Conservation (phyloP, 2,888 invertebrate genomes). For the Andrena hattorfiana region DNA sequence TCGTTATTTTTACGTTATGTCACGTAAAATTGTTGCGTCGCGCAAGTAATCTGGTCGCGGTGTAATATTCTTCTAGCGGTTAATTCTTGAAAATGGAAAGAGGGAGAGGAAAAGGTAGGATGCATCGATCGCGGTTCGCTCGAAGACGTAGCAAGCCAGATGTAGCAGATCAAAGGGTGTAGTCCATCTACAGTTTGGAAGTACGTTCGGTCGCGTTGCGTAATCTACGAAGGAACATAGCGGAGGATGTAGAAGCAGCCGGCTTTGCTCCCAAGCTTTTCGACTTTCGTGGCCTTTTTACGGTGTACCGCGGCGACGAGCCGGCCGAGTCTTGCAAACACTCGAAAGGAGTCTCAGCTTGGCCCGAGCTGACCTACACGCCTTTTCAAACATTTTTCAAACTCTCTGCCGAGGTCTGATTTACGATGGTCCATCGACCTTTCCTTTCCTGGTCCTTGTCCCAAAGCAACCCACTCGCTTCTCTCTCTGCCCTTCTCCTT, state of each 20-base stretch:
- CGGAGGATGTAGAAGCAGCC: neutral
- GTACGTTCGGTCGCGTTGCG: conserved; percentile 52
- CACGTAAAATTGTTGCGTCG: too few relatives aligned
- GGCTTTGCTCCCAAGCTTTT: conserved; percentile 52
- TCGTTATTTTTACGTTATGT: too few relatives aligned
- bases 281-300: conserved; percentile 45
- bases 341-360: conserved; percentile 62
- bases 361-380: conserved; percentile 32
- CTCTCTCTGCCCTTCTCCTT: neutral
- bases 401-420: conserved; percentile 48
- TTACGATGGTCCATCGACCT: conserved; percentile 60
- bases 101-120: neutral
- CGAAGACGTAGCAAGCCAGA: neutral
- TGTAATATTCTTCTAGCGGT: neutral
- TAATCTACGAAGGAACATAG: conserved; percentile 32
- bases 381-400: conserved; percentile 57
- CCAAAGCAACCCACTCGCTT: too few relatives aligned
- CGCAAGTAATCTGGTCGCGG: neutral
- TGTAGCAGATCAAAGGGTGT: neutral
- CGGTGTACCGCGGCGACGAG: conserved; percentile 41
- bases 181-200: conserved; percentile 17
- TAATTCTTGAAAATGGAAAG: neutral
- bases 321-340: conserved; percentile 5
- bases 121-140: conserved; percentile 1
- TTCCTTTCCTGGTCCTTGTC: neutral